A percentile compares a stretch with the other conserved stretches of the same genome.
Conservation (phyloP, 2,888 invertebrate species). For the Augochlorella aurata region DNA sequence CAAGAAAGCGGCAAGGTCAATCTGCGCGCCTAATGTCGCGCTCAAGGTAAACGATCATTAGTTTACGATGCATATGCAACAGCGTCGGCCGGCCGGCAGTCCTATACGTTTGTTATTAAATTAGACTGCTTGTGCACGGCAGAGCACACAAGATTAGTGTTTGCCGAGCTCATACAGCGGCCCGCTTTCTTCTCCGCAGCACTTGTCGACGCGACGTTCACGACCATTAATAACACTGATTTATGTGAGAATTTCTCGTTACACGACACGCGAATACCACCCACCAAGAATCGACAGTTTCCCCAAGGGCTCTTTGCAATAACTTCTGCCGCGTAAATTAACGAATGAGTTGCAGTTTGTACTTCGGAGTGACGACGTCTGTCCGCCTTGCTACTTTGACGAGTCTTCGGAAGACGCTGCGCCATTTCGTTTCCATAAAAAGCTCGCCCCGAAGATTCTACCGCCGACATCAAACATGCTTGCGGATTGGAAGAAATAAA, state of each 20-base stretch:
- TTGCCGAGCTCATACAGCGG: constrained; percentile 38
- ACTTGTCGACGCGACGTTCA: constrained; percentile 31
- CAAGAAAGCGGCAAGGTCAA: background rate
- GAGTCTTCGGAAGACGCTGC: constrained; percentile 37
- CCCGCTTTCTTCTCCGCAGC: constrained; percentile 50
- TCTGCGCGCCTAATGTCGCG: background rate
- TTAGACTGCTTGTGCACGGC: constrained; percentile 37
- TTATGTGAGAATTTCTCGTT: constrained; percentile 68
- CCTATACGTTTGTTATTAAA: constrained; percentile 54
- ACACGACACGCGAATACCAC: constrained; percentile 53
- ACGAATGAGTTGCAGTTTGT: constrained; percentile 69
- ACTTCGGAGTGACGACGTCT: constrained; percentile 54
- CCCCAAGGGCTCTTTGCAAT: constrained; percentile 52
- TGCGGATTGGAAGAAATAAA: background rate
- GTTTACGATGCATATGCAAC: constrained; percentile 34
- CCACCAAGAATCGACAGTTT: constrained; percentile 68
- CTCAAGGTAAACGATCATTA: constrained; percentile 34
- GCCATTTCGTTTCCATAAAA: background rate
- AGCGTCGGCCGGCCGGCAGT: background rate
- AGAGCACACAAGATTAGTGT: constrained; percentile 42
- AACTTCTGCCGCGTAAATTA: constrained; percentile 69
- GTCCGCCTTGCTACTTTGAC: constrained; percentile 53
- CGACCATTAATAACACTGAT: constrained; percentile 70
- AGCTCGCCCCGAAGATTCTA: background rate
- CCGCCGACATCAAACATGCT: background rate